phyloP scores from a whole-genome alignment of 1,140 invertebrate genomes.

The Drosophila santomea region DNA sequence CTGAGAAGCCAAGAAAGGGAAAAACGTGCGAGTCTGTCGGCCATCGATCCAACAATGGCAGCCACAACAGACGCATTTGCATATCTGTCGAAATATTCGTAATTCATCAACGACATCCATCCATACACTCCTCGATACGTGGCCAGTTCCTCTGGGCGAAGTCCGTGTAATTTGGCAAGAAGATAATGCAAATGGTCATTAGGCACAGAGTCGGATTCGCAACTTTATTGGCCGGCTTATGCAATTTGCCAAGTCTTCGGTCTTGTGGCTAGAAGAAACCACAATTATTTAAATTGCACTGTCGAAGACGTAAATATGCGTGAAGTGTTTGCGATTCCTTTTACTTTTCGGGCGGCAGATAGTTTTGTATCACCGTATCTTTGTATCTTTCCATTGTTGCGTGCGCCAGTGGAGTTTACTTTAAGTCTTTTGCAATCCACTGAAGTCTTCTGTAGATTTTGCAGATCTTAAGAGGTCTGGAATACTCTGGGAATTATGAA shows the following conservation, averaged over 20 bases:
- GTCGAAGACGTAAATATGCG: slow-evolving; percentile 58
- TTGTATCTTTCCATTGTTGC: slow-evolving; percentile 41
- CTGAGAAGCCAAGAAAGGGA: neutral
- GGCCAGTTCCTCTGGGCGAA: slow-evolving; percentile 26
- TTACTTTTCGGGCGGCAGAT: slow-evolving; percentile 61
- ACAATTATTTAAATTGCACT: slow-evolving; percentile 78
- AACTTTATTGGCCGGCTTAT: slow-evolving; percentile 52
- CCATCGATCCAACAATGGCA: slow-evolving; percentile 55
- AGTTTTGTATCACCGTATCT: slow-evolving; percentile 36
- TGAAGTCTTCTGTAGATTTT: neutral
- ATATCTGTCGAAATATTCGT: slow-evolving; percentile 72
- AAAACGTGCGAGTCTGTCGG: slow-evolving; percentile 40
- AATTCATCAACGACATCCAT: slow-evolving; percentile 61
- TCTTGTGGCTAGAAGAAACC: slow-evolving; percentile 68
- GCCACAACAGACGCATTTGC: slow-evolving; percentile 51
- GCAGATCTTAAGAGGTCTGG: slow-evolving; percentile 5
- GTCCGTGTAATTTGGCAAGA: slow-evolving; percentile 70
- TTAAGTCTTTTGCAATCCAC: neutral
- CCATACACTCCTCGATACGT: slow-evolving; percentile 33
- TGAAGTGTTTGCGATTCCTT: slow-evolving; percentile 52
- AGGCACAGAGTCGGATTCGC: slow-evolving; percentile 48
- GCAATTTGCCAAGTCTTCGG: slow-evolving; percentile 39
- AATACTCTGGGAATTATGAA: neutral
- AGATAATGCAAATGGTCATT: slow-evolving; percentile 82
- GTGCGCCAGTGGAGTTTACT: slow-evolving; percentile 17